phyloP scores from a whole-genome alignment of 2,113 vertebrate genomes.

The Arenaria interpres region DNA sequence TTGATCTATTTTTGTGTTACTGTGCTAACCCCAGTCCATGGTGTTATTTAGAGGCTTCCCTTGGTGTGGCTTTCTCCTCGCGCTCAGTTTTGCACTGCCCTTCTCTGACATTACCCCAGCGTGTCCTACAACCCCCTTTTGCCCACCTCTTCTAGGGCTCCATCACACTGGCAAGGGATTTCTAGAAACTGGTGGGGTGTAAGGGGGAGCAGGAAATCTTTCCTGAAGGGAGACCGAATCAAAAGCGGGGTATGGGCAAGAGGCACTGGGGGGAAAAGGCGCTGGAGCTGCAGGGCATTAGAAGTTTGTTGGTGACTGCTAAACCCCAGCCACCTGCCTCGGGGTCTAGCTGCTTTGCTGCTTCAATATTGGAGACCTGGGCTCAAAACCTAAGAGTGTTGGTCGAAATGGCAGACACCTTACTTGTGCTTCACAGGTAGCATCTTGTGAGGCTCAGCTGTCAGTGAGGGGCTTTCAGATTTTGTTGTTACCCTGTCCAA shows the following conservation, averaged over 20 bases:
- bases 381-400: neutral
- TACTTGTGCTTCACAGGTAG: neutral
- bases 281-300: neutral
- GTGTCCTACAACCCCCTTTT: neutral
- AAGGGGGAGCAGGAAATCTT: neutral
- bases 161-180: rapidly evolving
- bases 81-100: rapidly evolving
- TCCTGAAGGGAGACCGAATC: neutral
- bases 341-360: neutral
- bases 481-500: neutral
- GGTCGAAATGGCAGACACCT: neutral
- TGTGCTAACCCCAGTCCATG: neutral
- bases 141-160: neutral
- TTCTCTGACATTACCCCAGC: rapidly evolving
- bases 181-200: neutral
- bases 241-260: neutral
- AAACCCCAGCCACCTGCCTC: neutral
- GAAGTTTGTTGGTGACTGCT: neutral
- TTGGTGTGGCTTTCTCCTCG: neutral
- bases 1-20: neutral
- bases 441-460: neutral
- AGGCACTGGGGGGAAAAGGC: neutral
- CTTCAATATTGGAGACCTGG: neutral
- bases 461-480: neutral
- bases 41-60: neutral